Conservation (phyloP, 2,113 vertebrate genomes). For the Phasianus colchicus region DNA sequence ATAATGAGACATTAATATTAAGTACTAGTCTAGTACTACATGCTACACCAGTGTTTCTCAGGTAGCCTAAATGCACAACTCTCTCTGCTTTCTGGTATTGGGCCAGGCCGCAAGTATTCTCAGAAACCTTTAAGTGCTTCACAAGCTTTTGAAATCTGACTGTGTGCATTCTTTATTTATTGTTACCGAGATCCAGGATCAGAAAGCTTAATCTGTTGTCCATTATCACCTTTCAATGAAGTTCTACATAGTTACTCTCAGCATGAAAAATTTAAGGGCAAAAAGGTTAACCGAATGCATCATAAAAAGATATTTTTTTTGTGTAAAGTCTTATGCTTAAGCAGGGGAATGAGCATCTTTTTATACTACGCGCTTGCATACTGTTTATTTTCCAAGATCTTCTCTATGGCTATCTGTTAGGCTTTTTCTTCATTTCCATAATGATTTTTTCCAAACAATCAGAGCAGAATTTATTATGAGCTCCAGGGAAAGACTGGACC, state of each 20-base stretch:
- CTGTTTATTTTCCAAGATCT: neutral
- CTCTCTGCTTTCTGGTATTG: neutral
- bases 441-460: neutral
- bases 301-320: neutral
- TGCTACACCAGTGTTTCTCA: fast-evolving
- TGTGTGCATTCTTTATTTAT: neutral
- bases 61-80: neutral
- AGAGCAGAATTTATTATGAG: neutral
- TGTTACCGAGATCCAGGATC: neutral
- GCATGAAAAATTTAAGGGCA: fast-evolving
- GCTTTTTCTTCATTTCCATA: neutral
- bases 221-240: neutral
- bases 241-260: neutral
- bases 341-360: neutral
- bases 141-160: neutral
- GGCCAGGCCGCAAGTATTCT: neutral
- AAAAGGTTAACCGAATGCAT: neutral
- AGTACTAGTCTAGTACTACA: neutral
- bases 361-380: neutral
- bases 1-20: neutral
- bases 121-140: neutral
- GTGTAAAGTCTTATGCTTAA: neutral
- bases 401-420: neutral
- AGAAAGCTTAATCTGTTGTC: neutral
- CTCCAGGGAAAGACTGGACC: neutral